Evolutionary conservation across 2,888 invertebrate species (phyloP).

Genomic region (Hirtodrosophila histrioides): DNA sequence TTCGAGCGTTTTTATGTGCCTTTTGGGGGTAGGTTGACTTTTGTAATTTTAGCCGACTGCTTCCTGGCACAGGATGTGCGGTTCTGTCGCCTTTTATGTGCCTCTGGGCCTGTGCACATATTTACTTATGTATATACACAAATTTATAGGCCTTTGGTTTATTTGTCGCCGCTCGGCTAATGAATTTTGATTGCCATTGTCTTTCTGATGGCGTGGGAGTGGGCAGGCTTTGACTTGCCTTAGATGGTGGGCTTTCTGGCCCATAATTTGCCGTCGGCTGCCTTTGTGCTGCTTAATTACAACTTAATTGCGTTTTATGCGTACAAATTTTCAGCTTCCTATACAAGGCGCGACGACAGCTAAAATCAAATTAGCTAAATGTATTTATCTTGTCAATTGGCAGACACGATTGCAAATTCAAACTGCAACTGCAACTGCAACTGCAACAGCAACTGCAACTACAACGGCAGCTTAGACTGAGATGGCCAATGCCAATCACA

Average conservation of each 20-base stretch:
- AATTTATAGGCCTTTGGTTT: conserved; percentile 67
- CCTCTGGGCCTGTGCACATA: conserved; percentile 48
- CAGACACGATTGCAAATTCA: conserved; percentile 66
- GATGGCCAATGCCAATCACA: conserved; percentile 67
- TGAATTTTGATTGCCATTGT: conserved; percentile 76
- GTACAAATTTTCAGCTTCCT: conserved; percentile 73
- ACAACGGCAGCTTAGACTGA: conserved; percentile 2
- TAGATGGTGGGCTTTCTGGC: conserved; percentile 14
- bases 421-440: conserved; percentile 23
- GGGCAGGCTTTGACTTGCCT: conserved; percentile 26
- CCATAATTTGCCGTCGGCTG: conserved; percentile 39
- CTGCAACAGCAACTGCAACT: conserved; percentile 14
- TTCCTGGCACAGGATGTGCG: conserved; percentile 79
- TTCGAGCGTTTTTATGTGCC: conserved; percentile 77
- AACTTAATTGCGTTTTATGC: conserved; percentile 77
- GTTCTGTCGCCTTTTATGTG: conserved; percentile 75
- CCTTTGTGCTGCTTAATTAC: conserved; percentile 74
- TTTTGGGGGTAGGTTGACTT: conserved; percentile 72
- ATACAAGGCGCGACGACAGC: conserved; percentile 43
- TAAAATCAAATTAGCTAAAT: conserved; percentile 77
- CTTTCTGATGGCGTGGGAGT: conserved; percentile 42
- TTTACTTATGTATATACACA: conserved; percentile 54
- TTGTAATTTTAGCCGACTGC: conserved; percentile 78
- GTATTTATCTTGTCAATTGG: conserved; percentile 82
- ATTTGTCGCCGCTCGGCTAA: conserved; percentile 76